These are phyloP conservation scores for Petaurus breviceps DNA, from an alignment of 2,113 vertebrate species.

Conservation along the genomic window DNA sequence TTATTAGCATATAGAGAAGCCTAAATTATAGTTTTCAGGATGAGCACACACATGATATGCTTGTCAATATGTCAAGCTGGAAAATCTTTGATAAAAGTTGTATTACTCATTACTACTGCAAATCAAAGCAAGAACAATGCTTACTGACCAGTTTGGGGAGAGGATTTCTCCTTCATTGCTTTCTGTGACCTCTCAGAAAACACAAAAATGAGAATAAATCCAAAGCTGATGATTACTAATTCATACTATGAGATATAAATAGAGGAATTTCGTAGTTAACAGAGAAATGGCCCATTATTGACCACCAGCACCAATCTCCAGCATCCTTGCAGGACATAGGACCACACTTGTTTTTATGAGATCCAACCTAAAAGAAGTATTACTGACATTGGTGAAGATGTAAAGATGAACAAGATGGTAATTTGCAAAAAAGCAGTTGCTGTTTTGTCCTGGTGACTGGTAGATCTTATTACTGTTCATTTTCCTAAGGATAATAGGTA, in stretches of 20 bases:
- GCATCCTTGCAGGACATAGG: conserved; percentile 58
- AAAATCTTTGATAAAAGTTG: conserved; percentile 81
- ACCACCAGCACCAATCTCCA: neutral
- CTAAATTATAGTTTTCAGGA: conserved; percentile 9
- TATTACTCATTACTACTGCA: conserved; percentile 77
- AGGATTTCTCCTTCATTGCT: conserved; percentile 74
- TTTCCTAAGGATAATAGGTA: conserved; percentile 70
- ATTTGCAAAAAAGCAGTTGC: conserved; percentile 34
- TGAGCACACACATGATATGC: conserved; percentile 21
- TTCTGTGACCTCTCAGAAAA: conserved; percentile 70
- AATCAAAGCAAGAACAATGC: conserved; percentile 77
- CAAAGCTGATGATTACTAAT: conserved; percentile 70
- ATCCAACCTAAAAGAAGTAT: conserved; percentile 72
- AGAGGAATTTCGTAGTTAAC: conserved; percentile 65
- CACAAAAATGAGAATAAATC: conserved; percentile 49
- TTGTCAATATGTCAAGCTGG: conserved; percentile 70
- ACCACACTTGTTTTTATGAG: conserved; percentile 52
- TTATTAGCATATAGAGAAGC: conserved; percentile 47
- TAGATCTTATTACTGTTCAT: conserved; percentile 68
- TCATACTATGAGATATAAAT: conserved; percentile 65
- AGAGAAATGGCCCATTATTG: conserved; percentile 75
- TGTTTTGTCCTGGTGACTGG: conserved; percentile 58
- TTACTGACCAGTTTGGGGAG: conserved; percentile 77
- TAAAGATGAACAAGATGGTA: conserved; percentile 67
- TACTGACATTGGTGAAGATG: conserved; percentile 70